Evolutionary conservation across 2,888 invertebrate genomes (phyloP).

Genomic region (Volucella inflata): DNA sequence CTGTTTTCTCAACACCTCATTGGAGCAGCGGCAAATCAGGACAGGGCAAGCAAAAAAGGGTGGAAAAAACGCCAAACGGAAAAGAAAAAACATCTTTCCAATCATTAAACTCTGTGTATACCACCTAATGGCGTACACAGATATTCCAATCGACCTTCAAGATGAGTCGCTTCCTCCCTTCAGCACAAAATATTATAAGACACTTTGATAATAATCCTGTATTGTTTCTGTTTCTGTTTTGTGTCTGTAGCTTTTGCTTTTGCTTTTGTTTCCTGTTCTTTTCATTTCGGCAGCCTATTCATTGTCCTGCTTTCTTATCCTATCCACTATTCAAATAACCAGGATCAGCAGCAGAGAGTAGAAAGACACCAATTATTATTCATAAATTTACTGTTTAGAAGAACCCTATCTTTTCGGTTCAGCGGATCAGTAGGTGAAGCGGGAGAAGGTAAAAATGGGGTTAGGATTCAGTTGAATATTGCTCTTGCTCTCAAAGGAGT

Average conservation of each 20-base stretch:
- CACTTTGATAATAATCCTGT: conserved; percentile 34
- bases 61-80: neutral
- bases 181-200: neutral
- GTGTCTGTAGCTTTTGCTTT: too few relatives aligned
- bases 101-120: conserved; percentile 18
- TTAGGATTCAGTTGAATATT: too few relatives aligned
- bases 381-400: conserved; percentile 41
- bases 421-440: conserved; percentile 13
- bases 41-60: neutral
- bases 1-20: conserved; percentile 24
- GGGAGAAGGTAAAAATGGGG: too few relatives aligned
- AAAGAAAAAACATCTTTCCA: conserved; percentile 22
- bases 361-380: conserved; percentile 53
- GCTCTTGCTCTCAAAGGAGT: neutral
- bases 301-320: neutral
- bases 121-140: neutral
- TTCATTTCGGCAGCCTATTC: neutral
- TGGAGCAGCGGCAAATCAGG: neutral
- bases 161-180: neutral
- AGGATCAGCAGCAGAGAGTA: neutral
- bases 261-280: neutral
- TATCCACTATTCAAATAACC: neutral
- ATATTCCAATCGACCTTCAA: conserved; percentile 34
- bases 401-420: conserved; percentile 61
- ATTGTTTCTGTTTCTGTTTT: conserved; percentile 16